These are phyloP conservation scores for Suncus etruscus DNA, from an alignment of 2,113 vertebrate species.

Conservation along the genomic window DNA sequence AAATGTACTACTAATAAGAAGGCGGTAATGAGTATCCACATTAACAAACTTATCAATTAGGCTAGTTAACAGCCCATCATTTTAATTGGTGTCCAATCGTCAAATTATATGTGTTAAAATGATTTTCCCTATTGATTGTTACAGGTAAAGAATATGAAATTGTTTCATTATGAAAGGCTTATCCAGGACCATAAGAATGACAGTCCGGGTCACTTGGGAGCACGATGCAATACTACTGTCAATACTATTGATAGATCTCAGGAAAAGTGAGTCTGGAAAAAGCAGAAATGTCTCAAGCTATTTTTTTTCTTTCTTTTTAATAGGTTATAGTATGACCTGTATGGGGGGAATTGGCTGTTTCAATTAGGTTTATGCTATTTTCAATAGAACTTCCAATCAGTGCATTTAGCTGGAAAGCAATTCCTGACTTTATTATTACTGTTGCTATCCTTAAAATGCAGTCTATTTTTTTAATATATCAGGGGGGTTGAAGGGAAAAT, in stretches of 20 bases:
- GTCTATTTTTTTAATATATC: conserved; percentile 81
- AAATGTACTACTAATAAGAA: background rate
- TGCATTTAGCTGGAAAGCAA: conserved; percentile 81
- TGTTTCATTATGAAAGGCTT: conserved; percentile 80
- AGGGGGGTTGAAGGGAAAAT: conserved; percentile 73
- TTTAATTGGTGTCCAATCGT: conserved; percentile 68
- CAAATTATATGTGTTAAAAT: conserved; percentile 22
- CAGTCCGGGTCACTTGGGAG: conserved; percentile 63
- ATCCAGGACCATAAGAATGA: conserved; percentile 55
- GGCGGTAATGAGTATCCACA: background rate
- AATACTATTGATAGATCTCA: conserved; percentile 80
- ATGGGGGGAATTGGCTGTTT: conserved; percentile 77
- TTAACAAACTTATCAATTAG: conserved; percentile 15
- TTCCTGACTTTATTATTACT: conserved; percentile 80
- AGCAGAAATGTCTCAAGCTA: conserved; percentile 79
- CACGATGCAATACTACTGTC: conserved; percentile 73
- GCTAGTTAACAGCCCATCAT: conserved; percentile 9
- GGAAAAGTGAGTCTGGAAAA: conserved; percentile 79
- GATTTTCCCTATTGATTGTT: conserved; percentile 59
- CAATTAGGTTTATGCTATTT: conserved; percentile 81
- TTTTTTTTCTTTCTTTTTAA: conserved; percentile 80
- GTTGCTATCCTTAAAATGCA: conserved; percentile 79
- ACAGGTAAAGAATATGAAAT: conserved; percentile 66
- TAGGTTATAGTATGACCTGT: conserved; percentile 72
- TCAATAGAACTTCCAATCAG: conserved; percentile 78